Evolutionary conservation across 2,797 vertebrate species (phyloP), one percentile per base, ranked within the genome.

Genomic region (Muscicapa striata): DNA sequence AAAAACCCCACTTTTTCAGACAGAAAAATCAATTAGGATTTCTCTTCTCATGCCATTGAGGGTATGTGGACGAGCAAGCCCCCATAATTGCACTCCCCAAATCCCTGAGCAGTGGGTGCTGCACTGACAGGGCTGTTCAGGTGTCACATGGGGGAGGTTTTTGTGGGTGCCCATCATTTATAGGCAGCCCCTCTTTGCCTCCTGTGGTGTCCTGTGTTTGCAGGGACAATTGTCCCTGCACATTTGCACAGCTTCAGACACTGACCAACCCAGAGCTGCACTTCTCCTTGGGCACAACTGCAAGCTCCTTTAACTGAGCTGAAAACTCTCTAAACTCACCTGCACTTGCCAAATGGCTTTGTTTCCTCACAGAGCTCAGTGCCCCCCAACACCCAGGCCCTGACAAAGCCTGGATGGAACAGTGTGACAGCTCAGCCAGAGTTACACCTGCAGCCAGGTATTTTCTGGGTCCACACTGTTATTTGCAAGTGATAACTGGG

Each of bases 401-500:
- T 43, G 43, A 9, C 9, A n/a, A 6, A 1, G 5, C 5, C 32
- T 48, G 29, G 4, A 36, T 17, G 0, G 0, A 73, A 24, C 15
- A 18, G 5, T 8, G 21, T 5, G 26, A 54, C 0, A 2, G 20
- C 6, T 29, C 38, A 58, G 30, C 0, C 2, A 52, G 17, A 41
- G 11, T 15, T 5, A 10, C 0, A 26, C 30, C 22, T 0, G 11
- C 24, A 66, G 13, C 10, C 29, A 74, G 22, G 0, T 2, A 1
- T 61, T 68, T 64, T n/a, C 58, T 32, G 34, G 45, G 7, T 38
- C 43, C 17, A 0, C 0, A 1, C 15, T 4, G 13, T 15, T 43
- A 32, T 24, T 62, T 78, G 11, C 22, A 54, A 30, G 15, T 48
- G 32, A 19, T 6, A 32, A 34, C 6, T 15, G 40, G 20, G 11